Base-by-base conservation (phyloP, 2,113 vertebrate genomes). In the Anoplopoma fimbria region DNA sequence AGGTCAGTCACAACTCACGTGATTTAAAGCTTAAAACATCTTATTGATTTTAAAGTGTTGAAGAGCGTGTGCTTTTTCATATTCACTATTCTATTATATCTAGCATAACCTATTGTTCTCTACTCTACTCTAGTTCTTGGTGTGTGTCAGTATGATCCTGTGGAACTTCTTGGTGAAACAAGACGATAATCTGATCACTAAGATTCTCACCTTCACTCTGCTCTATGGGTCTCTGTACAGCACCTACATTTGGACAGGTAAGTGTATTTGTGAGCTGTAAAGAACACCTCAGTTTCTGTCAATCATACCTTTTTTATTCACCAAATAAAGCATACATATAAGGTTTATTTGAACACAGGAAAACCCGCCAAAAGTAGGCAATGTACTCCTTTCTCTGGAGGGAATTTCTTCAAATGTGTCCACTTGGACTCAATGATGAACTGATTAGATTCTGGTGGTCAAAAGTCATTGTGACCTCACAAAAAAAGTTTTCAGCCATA, bases 171-270 rank as follows among this genome's bases (percentile, higher is more conserved):
- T 96, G 80, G 94, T 96, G 89, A 95, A 95, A 85, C 95, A 98
- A 86, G 93, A 98, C 19, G 94, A 96, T 51, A 96, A 95, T 86
- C 84, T 96, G 68, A 85, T 96, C n/a, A 89, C 95, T 55, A 97
- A 97, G 89, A 96, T 97, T 67, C 88, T 99, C 25, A 96, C 96
- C 29, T 99, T 99, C 92, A 95, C 96, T 45, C 82, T 99, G 65
- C 95, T 99, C 27, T 99, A 99, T 67, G 97, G 98, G 25, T 97
- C 97, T 25, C 94, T 99, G 82, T 99, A 99, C 88, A 97, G 97
- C 93, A 97, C 97, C 61, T 99, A 99, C 87, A 83, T 98, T 1
- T 99, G 98, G 98, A 97, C 98, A 92, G 98, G 98, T 98, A 91
- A 89, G 84, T 75, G 57, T 9, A 15, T 12, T 38, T 38, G 1